Base-by-base conservation (phyloP, 2,888 invertebrate species). In the Cheilosia scutellata region DNA sequence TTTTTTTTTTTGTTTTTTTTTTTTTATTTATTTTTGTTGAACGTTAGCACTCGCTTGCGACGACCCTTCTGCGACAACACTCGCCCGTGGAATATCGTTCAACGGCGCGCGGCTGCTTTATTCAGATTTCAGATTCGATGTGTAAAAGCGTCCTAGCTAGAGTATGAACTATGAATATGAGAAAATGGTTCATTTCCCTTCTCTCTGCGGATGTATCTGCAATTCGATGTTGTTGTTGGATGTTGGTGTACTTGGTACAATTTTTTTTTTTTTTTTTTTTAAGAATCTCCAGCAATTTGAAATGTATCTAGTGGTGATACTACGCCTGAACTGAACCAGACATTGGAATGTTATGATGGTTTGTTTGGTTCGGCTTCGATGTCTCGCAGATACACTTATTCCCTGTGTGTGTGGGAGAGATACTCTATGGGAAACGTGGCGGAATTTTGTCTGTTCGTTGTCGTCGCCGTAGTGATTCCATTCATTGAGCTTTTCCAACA, bases 61-160 rank as follows among this genome's bases (percentile, higher is more conserved):
- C 88, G 89, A 88, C 90, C 91, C 90, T 91, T 89, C 90, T 89
- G 88, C 90, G 89, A 89, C 91, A 90, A 91, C 90, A 90, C 90
- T 92, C 91, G 90, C 90, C 90, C 89, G 89, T 90, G 90, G 91
- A 91, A 91, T 92, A 86, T 72, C 82, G 63, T 72, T 37, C 44
- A 40, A 40, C 53, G 72, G 60, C 58, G n/a, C n/a, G n/a, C n/a
- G 53, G 49, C 71, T 27, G 63, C 66, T 65, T n/a, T n/a, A n/a
- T n/a, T n/a, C n/a, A n/a, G 70, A 37, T 71, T 79, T 79, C 57
- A 25, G 31, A 75, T 42, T 51, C 63, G 51, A 29, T 68, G 80
- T 72, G 84, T 80, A 86, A 86, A 86, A 86, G 82, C 86, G 86
- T 86, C 82, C 86, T 77, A 80, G 25, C 40, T 37, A 37, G 11